These are phyloP conservation scores for Syngnathus rostellatus DNA, from an alignment of 2,797 vertebrate genomes.

Conservation along the genomic window DNA sequence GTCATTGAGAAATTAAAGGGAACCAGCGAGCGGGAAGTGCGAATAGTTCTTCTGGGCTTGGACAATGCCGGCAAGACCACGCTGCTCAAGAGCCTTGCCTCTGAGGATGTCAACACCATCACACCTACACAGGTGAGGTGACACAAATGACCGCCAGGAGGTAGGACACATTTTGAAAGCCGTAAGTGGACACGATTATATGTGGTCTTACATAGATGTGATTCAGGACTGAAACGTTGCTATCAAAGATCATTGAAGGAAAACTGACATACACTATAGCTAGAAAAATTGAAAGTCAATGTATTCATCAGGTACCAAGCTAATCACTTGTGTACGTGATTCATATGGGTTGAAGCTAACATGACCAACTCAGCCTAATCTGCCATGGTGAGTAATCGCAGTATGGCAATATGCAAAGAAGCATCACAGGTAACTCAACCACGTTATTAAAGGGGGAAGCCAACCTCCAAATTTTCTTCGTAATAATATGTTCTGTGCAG, in stretches of 20 bases:
- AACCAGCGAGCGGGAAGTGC: slow-evolving; percentile 74
- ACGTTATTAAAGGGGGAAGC: no score
- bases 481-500: no score
- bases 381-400: neutral
- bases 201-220: no score
- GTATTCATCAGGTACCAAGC: neutral
- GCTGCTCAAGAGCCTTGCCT: slow-evolving; percentile 77
- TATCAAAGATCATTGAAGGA: no score
- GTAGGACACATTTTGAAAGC: neutral
- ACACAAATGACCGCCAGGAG: neutral
- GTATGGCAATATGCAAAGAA: neutral
- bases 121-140: slow-evolving; percentile 79
- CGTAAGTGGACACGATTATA: neutral
- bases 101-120: slow-evolving; percentile 82
- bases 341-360: neutral
- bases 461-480: no score
- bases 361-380: neutral
- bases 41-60: slow-evolving; percentile 81
- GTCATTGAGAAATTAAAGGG: slow-evolving; percentile 82
- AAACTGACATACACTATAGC: no score
- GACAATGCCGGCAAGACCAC: slow-evolving; percentile 89
- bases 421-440: no score
- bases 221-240: no score
- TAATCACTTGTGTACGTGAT: neutral
- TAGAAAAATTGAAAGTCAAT: no score